Base-by-base conservation (phyloP, 2,797 vertebrate species). In the Lepidocolaptes lacrymiger region DNA sequence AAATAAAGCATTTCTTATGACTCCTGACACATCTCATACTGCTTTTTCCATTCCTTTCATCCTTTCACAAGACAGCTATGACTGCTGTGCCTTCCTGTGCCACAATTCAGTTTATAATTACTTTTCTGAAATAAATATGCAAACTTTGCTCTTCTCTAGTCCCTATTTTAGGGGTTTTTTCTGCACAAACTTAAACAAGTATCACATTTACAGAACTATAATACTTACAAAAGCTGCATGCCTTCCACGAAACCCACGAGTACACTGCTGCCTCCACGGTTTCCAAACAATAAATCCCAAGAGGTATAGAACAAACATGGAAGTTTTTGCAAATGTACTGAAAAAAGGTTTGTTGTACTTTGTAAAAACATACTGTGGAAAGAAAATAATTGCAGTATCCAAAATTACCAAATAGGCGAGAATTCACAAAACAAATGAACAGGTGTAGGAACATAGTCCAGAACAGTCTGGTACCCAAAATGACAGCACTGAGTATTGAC, bases 321-420 rank as follows among this genome's bases (percentile, higher is more conserved):
- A 99, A 21, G 99, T 99, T 98, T 99, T 99, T 94, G 99, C 98
- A 97, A 99, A 99, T 0, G 99, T 99, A 98, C 99, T 99, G 98
- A 99, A 99, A 97, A 99, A 99, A 22, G 99, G 99, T 94, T 99
- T 99, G 96, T 99, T 99, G 98, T 99, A 99, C 61, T 98, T 99
- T 90, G 99, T 98, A 62, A 99, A 99, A 97, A 99, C 99, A 96
- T 99, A 99, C 99, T 99, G 98, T 58, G 90, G 91, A 95, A 74
- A 94, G 62, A 97, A 93, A 95, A 90, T 22, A 95, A 74, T 84
- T 85, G 64, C 30, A 79, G 48, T 27, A 88, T 32, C 39, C 91
- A 92, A 73, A 90, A 92, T 89, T 85, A 95, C 24, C 36, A 73
- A n/a, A 39, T 48, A 93, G 71, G 73, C 55, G 52, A 85, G 39